phyloP scores from a whole-genome alignment of 2,888 invertebrate species.

The Lasioglossum zephyrum region DNA sequence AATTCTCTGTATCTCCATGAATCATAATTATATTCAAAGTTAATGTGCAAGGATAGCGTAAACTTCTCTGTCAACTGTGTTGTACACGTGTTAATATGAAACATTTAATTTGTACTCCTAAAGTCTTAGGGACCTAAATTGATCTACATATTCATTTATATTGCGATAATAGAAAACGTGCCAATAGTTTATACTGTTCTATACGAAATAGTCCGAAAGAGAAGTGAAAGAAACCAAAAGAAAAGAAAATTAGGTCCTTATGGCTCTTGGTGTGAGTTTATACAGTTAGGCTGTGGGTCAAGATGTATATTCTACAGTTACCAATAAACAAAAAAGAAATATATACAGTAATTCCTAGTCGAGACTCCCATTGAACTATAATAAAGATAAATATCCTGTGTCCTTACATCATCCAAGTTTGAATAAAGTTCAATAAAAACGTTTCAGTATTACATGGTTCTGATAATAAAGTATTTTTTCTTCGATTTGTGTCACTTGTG shows the following conservation, averaged over 20 bases:
- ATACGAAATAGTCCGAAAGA: constrained; percentile 18
- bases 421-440: constrained; percentile 75
- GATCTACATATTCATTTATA: constrained; percentile 37
- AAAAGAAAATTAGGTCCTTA: constrained; percentile 69
- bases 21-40: constrained; percentile 40
- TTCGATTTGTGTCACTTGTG: constrained; percentile 74
- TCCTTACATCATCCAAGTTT: constrained; percentile 79
- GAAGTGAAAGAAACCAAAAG: constrained; percentile 27
- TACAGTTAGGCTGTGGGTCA: constrained; percentile 75
- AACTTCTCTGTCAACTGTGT: constrained; percentile 55
- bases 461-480: constrained; percentile 73
- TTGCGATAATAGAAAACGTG: constrained; percentile 21
- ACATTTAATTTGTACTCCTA: constrained; percentile 62
- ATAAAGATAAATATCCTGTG: constrained; percentile 80
- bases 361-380: constrained; percentile 80
- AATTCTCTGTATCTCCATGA: constrained; percentile 23
- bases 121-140: constrained; percentile 71
- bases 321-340: constrained; percentile 72
- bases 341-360: constrained; percentile 76
- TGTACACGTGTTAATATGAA: constrained; percentile 50
- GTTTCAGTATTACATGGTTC: constrained; percentile 68
- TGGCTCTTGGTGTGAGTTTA: constrained; percentile 70
- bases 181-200: constrained; percentile 32
- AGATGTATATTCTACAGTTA: constrained; percentile 77
- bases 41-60: constrained; percentile 49